Evolutionary conservation across 2,113 vertebrate species (phyloP).

Genomic region (Mastomys coucha): DNA sequence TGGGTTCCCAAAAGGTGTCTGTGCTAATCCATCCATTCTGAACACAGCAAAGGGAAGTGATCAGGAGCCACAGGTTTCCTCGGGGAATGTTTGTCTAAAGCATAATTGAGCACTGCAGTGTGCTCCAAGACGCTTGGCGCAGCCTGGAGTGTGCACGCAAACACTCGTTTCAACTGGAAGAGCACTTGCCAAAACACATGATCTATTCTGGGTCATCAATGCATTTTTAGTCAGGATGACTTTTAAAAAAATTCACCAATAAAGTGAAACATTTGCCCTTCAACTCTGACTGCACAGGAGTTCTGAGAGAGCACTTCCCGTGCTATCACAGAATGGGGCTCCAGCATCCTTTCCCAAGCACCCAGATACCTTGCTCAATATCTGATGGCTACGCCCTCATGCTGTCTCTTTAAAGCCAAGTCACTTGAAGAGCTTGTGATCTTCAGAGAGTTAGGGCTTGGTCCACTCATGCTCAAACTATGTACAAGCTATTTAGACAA

Average conservation of each 20-base stretch:
- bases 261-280: accelerated
- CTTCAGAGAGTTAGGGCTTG: not conserved
- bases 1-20: accelerated
- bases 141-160: not conserved
- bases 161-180: not conserved
- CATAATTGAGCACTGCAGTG: not conserved
- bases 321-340: too few relatives aligned
- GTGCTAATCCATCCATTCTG: not conserved
- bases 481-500: not conserved
- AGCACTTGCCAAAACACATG: not conserved
- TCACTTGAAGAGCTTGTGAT: not conserved
- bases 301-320: not conserved
- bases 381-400: not conserved
- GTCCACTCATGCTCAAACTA: not conserved
- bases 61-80: not conserved
- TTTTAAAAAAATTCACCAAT: not conserved
- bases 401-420: not conserved
- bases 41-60: not conserved
- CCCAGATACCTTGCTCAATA: too few relatives aligned
- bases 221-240: not conserved
- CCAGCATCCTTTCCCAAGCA: not conserved
- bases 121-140: not conserved
- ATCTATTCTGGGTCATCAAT: not conserved
- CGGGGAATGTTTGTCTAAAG: not conserved
- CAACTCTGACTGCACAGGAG: not conserved